Percentiles rank a stretch among this genome's conserved stretches.
These are phyloP conservation scores for Setophaga petechia DNA, from an alignment of 2,113 vertebrate species.

Conservation along the genomic window DNA sequence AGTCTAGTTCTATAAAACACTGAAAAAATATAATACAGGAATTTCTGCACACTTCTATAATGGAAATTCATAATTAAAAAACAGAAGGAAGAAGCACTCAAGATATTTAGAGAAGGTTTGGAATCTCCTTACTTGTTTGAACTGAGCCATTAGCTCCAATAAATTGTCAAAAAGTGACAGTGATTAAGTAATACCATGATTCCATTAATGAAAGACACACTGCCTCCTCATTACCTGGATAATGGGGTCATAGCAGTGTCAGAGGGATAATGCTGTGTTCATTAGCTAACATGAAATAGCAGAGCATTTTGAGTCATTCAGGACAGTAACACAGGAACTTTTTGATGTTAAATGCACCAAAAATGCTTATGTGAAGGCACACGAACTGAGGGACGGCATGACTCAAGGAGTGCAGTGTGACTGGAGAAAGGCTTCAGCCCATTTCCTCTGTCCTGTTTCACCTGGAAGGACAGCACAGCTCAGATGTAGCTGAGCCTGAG, in stretches of 20 bases:
- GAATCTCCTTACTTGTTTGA: not conserved
- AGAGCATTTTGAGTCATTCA: not conserved
- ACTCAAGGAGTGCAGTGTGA: not conserved
- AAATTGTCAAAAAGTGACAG: not conserved
- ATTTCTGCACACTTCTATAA: not conserved
- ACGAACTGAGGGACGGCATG: not conserved
- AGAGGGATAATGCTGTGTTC: not conserved
- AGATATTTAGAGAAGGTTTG: not conserved
- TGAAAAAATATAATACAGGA: not conserved
- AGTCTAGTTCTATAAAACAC: not conserved
- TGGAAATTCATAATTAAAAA: not conserved
- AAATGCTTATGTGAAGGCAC: not conserved
- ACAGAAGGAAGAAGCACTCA: not conserved
- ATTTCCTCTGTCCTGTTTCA: not conserved
- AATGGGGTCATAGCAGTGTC: not conserved
- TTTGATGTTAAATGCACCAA: not conserved
- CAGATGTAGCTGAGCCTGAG: not conserved
- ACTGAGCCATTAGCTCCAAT: not conserved
- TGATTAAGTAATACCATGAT: not conserved
- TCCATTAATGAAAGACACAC: not conserved
- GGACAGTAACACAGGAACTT: not conserved
- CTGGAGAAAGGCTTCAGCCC: not conserved
- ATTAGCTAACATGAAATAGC: not conserved
- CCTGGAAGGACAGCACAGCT: rapidly evolving
- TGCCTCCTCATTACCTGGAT: not conserved